A percentile compares a stretch with the other conserved stretches of the same genome.
Evolutionary conservation across 2,113 vertebrate species (phyloP).

Genomic region (Himantopus leucocephalus): DNA sequence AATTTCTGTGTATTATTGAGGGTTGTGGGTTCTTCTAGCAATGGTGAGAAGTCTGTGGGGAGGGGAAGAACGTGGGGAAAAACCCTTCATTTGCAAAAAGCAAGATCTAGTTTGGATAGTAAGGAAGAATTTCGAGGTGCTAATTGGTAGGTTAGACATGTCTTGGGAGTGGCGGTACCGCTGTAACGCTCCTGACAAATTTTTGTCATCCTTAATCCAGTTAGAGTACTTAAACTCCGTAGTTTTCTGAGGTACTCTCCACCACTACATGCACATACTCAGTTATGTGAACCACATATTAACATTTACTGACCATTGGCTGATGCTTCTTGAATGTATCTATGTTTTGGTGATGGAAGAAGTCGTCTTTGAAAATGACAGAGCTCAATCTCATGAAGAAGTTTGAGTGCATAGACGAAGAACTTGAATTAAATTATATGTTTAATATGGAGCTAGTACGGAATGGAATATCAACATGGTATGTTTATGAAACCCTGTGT

Average conservation of each 20-base stretch:
- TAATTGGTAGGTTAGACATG: neutral
- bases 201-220: neutral
- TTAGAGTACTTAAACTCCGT: neutral
- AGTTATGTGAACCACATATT: neutral
- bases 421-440: neutral
- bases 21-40: neutral
- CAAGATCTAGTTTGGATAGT: neutral
- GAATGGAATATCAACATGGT: neutral
- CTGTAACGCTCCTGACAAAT: neutral
- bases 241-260: neutral
- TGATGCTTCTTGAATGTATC: neutral
- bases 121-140: neutral
- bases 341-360: neutral
- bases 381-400: neutral
- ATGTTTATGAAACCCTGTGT: neutral
- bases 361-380: neutral
- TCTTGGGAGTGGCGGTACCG: neutral
- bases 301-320: neutral
- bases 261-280: accelerated
- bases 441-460: neutral
- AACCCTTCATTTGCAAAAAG: neutral
- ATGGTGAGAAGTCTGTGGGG: neutral
- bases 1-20: neutral
- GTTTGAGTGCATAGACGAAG: neutral
- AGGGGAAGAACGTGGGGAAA: neutral